phyloP scores from a whole-genome alignment of 92 coral and sea anemone species.

The Epizoanthus scotinus region DNA sequence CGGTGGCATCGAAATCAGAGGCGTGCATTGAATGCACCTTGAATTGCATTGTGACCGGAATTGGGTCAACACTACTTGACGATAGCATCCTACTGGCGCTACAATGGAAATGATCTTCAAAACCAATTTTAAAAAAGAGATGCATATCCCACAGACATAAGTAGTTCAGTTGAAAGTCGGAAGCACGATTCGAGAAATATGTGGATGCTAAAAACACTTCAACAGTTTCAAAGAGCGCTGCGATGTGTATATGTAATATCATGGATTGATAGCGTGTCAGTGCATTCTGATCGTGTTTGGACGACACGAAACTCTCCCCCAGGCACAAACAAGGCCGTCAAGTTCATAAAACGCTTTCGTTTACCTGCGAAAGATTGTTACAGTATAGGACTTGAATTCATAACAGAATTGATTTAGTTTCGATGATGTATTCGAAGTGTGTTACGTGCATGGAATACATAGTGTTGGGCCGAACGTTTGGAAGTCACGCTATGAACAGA shows the following conservation, averaged over 20 bases:
- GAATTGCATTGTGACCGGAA: no score
- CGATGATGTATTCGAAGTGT: not conserved
- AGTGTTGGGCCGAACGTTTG: constrained; percentile 6
- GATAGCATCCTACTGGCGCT: no score
- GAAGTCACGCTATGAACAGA: constrained; percentile 45
- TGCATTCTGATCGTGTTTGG: constrained; percentile 37
- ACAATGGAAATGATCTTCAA: no score
- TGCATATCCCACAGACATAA: no score
- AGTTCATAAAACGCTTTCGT: constrained; percentile 26
- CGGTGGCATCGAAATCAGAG: no score
- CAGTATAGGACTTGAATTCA: not conserved
- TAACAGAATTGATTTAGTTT: not conserved
- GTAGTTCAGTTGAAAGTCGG: no score
- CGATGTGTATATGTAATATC: constrained; percentile 9
- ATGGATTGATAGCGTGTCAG: constrained; percentile 27
- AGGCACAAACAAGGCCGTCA: constrained; percentile 38
- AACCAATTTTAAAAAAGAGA: no score
- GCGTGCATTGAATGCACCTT: no score
- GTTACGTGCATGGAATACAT: not conserved
- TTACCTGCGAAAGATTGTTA: not conserved
- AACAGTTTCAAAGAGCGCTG: not conserved
- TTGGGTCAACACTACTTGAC: no score
- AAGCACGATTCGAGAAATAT: not conserved
- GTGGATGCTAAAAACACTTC: not conserved
- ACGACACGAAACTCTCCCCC: constrained; percentile 38